Base-by-base conservation (phyloP, 2,888 invertebrate genomes). In the Pristionchus arcanus region DNA sequence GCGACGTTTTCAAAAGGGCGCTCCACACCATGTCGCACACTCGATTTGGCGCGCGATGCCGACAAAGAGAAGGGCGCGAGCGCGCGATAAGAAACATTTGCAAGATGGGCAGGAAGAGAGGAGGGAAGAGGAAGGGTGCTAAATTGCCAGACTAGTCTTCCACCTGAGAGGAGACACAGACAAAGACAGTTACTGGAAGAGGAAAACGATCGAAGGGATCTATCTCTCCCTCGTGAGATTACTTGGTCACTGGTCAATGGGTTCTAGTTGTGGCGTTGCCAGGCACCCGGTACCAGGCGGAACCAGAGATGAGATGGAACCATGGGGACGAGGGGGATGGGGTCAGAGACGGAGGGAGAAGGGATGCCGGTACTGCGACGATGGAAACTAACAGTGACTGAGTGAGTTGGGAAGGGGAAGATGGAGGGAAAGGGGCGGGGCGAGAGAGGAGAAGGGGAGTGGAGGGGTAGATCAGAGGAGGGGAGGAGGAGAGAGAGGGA, bases 331-430 rank as follows among this genome's bases (percentile, higher is more conserved):
- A 84, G 53, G 84, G 28, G 34, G 37, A 25, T 21, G 13, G 74
- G 74, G 49, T 31, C 37, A 53, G 25, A 53, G 25, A 21, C 49
- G 28, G 86, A 59, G 34, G 16, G 28, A 37, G 42, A 13, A 37
- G 42, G 31, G 85, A 85, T 21, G 59, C n/a, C n/a, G 55, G 85
- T 37, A 86, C 49, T 63, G 34, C 15, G 21, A 4, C 63, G 85
- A 49, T 86, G 63, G 63, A 86, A 37, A 86, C 53, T 37, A 87
- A 68, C 31, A 71, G 74, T 37, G 53, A 87, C 34, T 49, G 53
- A 49, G 71, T 31, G 71, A 87, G 74, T 49, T 74, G 77, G 63
- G 49, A 49, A 49, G 55, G 34, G 66, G 83, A 59, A 89, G 34
- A 89, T 59, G 59, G 28, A 59, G 15, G 66, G 63, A 42, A 28